phyloP scores from a whole-genome alignment of 30 jellyfish, hydroid and myxozoan species.

The Aurelia sp. region DNA sequence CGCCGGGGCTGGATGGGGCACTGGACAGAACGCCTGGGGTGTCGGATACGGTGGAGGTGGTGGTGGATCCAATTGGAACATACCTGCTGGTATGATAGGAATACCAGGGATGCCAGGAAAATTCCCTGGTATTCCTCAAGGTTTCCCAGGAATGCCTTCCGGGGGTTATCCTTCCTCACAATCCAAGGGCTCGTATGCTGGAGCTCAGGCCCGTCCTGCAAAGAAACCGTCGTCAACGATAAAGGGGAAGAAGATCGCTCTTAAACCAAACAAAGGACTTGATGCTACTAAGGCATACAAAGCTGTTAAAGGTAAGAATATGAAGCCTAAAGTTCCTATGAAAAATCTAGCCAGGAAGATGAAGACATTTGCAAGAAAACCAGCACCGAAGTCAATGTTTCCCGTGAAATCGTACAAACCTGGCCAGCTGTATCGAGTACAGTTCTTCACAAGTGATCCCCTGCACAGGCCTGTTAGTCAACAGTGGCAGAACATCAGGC shows the following conservation, averaged over 20 bases:
- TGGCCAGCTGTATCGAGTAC: conserved; percentile 31
- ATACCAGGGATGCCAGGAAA: conserved; percentile 65
- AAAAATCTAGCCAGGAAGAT: background rate
- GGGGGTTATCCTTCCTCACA: conserved; percentile 51
- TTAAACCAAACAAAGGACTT: conserved; percentile 41
- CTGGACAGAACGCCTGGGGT: conserved; percentile 72
- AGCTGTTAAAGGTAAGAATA: background rate
- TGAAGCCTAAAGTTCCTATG: background rate
- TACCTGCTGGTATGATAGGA: conserved; percentile 50
- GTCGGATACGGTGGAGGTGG: conserved; percentile 72
- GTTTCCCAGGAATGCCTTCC: conserved; percentile 73
- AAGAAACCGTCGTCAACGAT: conserved; percentile 29
- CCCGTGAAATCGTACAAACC: conserved; percentile 1
- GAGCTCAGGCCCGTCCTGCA: conserved; percentile 25
- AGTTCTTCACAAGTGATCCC: conserved; percentile 38
- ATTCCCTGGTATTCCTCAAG: conserved; percentile 45
- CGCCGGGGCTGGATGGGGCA: conserved; percentile 74
- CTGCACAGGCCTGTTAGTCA: conserved; percentile 21
- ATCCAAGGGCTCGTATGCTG: conserved; percentile 10
- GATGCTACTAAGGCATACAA: conserved; percentile 15
- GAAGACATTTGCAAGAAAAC: background rate
- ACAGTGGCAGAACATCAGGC: conserved; percentile 45
- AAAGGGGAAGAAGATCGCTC: conserved; percentile 35
- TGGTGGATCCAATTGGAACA: conserved; percentile 55
- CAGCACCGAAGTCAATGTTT: background rate